Conservation (phyloP, 2,797 vertebrate genomes). For the Ceryle rudis region DNA sequence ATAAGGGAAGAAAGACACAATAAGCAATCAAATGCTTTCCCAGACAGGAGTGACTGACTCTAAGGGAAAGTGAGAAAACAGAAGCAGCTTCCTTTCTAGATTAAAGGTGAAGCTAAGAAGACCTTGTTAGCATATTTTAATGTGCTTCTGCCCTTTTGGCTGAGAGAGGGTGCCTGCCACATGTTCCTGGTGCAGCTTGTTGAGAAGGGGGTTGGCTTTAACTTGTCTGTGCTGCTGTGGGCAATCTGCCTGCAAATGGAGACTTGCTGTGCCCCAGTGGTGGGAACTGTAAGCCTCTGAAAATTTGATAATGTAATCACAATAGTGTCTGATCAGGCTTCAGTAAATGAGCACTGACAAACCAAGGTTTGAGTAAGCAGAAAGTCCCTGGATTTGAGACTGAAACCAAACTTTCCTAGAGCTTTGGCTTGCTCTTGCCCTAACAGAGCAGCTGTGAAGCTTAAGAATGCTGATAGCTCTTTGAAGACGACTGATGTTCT, state of each 20-base stretch:
- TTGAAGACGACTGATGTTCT: background rate
- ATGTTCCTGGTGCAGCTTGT: no score
- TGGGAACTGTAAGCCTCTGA: background rate
- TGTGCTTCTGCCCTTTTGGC: background rate
- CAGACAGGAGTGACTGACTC: background rate
- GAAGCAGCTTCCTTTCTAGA: background rate
- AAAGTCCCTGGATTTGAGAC: background rate
- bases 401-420: background rate
- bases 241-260: background rate
- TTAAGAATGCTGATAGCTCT: background rate
- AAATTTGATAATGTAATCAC: background rate
- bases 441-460: background rate
- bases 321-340: background rate
- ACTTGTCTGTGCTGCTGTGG: background rate
- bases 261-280: background rate
- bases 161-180: background rate
- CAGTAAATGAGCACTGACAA: background rate
- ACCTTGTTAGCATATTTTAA: background rate
- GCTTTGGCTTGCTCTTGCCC: rapidly evolving
- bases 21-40: background rate
- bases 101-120: background rate
- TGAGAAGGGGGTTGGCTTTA: background rate
- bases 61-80: background rate
- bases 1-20: background rate
- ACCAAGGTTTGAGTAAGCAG: background rate